Conservation (phyloP, 2,797 vertebrate species). For the Mycteria americana region DNA sequence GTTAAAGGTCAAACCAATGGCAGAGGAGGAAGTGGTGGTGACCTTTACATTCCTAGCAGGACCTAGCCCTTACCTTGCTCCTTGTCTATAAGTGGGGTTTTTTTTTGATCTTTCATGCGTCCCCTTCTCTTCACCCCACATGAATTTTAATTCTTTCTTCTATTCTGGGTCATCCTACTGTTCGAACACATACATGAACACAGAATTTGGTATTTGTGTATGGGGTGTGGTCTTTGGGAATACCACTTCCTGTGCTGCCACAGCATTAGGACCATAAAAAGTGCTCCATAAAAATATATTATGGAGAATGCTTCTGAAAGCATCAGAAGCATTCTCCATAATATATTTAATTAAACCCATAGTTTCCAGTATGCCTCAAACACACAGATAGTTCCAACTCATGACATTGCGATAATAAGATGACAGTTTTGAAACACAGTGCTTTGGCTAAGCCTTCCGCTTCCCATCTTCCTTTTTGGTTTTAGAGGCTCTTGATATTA, state of each 20-base stretch:
- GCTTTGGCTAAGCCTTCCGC: slow-evolving; percentile 40
- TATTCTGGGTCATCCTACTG: neutral
- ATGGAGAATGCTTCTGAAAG: too few species aligned
- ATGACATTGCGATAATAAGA: slow-evolving; percentile 50
- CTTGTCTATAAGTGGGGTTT: neutral
- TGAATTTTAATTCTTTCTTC: neutral
- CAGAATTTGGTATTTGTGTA: neutral
- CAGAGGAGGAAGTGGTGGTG: neutral
- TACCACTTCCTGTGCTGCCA: neutral
- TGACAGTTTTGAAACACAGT: slow-evolving; percentile 37
- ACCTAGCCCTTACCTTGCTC: neutral
- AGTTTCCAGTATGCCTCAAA: slow-evolving; percentile 11
- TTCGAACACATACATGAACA: neutral
- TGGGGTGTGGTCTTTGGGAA: neutral
- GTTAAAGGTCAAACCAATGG: neutral
- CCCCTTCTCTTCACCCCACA: neutral
- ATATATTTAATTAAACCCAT: slow-evolving; percentile 19
- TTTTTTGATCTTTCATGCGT: neutral
- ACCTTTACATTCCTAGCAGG: neutral
- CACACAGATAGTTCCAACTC: neutral
- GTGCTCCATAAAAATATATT: too few species aligned
- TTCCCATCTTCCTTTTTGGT: slow-evolving; percentile 23
- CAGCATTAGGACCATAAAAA: neutral
- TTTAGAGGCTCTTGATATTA: slow-evolving; percentile 16
- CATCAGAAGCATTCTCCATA: neutral